Conservation (phyloP, 2,888 invertebrate species). For the Deilephila porcellus region DNA sequence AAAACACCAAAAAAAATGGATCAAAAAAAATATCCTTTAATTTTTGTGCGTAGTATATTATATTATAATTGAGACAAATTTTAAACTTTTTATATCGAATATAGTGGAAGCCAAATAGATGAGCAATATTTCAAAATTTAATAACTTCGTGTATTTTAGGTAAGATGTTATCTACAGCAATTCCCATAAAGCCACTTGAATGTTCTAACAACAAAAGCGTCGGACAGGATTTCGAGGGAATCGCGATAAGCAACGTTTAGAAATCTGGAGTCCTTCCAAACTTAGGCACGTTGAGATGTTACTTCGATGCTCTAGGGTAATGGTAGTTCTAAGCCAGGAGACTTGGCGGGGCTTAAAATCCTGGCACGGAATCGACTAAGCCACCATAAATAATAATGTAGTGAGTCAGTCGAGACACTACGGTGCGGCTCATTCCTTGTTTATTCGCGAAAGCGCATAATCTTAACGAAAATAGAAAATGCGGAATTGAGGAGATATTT, state of each 20-base stretch:
- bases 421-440: not conserved
- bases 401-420: not conserved
- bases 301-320: constrained; percentile 4
- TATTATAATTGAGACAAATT: no score
- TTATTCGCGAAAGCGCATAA: not conserved
- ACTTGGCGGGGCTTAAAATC: constrained; percentile 15
- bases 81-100: no score
- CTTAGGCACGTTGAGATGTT: constrained; percentile 9
- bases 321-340: constrained; percentile 10
- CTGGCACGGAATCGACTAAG: constrained; percentile 13
- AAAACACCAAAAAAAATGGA: no score
- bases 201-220: not conserved
- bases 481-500: not conserved
- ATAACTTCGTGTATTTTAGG: no score
- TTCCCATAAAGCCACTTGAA: constrained; percentile 1
- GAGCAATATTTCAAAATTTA: no score
- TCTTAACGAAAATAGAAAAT: not conserved
- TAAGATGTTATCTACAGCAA: not conserved
- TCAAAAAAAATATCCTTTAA: no score
- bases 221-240: not conserved
- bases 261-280: constrained; percentile 22
- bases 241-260: constrained; percentile 19
- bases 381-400: constrained; percentile 16
- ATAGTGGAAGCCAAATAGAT: no score
- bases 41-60: no score